A percentile compares a stretch with the other conserved stretches of the same genome.
phyloP scores from a whole-genome alignment of 2,888 invertebrate genomes.

The Yponomeuta malinellus region DNA sequence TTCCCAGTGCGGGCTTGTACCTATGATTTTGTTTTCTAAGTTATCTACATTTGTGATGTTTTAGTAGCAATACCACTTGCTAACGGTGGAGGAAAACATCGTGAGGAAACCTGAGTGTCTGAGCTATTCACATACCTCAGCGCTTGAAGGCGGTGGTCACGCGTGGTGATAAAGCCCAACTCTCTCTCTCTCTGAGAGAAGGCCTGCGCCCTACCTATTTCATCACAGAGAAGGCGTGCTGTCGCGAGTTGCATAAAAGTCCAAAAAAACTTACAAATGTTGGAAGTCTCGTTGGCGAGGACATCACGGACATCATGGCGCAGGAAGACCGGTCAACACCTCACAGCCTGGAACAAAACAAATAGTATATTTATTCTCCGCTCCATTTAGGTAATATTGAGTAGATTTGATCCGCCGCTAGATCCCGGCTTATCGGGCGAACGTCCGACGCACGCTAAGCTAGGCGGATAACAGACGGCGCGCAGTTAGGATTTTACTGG shows the following conservation, averaged over 20 bases:
- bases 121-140: too few relatives aligned
- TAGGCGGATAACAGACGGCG: background rate
- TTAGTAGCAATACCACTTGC: too few relatives aligned
- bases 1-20: too few relatives aligned
- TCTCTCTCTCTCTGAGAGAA: too few relatives aligned
- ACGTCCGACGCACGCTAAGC: background rate
- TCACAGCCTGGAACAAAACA: background rate
- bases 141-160: too few relatives aligned
- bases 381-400: background rate
- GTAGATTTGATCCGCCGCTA: background rate
- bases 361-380: background rate
- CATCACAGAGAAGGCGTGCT: too few relatives aligned
- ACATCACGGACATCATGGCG: background rate
- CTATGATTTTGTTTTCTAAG: too few relatives aligned
- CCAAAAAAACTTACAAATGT: background rate
- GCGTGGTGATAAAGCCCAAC: too few relatives aligned
- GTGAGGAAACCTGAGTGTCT: too few relatives aligned
- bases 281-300: background rate
- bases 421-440: background rate
- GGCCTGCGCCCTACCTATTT: too few relatives aligned
- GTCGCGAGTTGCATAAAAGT: background rate
- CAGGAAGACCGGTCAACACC: constrained; percentile 1
- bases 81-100: too few relatives aligned
- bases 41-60: too few relatives aligned
- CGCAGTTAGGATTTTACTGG: background rate